Base-by-base conservation (phyloP, 2,797 vertebrate species). In the Betta splendens region DNA sequence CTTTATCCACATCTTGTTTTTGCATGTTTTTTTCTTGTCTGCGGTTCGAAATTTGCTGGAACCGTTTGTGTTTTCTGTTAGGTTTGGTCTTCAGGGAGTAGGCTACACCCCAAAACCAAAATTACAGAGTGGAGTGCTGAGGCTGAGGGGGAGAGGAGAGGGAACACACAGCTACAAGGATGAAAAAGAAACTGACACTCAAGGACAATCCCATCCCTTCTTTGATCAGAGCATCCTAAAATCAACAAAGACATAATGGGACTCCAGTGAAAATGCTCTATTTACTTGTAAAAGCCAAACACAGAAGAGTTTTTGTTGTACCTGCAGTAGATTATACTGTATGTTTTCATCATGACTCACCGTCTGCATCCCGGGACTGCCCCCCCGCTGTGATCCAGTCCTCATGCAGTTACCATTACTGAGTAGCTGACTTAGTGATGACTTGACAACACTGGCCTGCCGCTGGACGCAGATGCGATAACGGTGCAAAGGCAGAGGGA, bases 101-200 rank as follows among this genome's bases (percentile, higher is more conserved):
- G 72, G 64, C 69, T 55, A 33, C 48, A 43, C 36, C 52, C 37
- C 56, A 86, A 40, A 87, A 83, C 82, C 85, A 77, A 84, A 90
- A 88, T 90, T 84, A 90, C 57, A 90, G 78, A 81, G 71, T 37
- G 48, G 22, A 47, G 43, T 26, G 20, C 53, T 43, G 52, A 54
- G 49, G 45, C 18, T 37, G 62, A 61, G 59, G 20, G 21, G 39
- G 13, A 50, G 11, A 45, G 31, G 49, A n/a, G 35, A 42, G 42
- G 20, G 22, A 39, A 48, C 20, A 3, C 32, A n/a, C 21, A 61
- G 56, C 31, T 36, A 47, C 40, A 64, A 15, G 42, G 37, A 57
- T 40, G 42, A 43, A 72, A 69, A 60, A 22, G n/a, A n/a, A 45
- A 50, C 33, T 63, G 40, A 67, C 29, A n/a, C 38, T 67, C 9